Base-by-base conservation (phyloP, 2,113 vertebrate genomes). In the Limanda limanda region DNA sequence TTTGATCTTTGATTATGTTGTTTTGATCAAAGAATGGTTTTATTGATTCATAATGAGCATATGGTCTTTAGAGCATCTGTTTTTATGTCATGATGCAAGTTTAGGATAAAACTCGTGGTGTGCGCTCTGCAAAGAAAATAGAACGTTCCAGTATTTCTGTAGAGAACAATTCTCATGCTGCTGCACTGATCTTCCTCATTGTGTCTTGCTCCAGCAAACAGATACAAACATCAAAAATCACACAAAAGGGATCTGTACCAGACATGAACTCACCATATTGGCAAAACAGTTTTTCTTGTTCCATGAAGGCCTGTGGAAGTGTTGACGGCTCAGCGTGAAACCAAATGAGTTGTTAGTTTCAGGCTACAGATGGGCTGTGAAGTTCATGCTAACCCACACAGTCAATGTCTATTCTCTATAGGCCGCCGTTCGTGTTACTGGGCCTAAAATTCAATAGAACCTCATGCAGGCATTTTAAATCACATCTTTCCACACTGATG, bases 1-100 rank as follows among this genome's bases (percentile, higher is more conserved):
- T 80, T 82, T 86, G 72, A 89, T 78, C 74, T 74, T 35, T 59
- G 74, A 89, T 78, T 72, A 59, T 59, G 9, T 59, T 59, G 25
- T 60, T 60, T 18, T 27, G 24, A 58, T 17, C 52, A 71, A 18
- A 27, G 52, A 68, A 76, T 59, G 62, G 59, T 61, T 5, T 63
- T 63, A 82, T 82, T 69, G 54, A 76, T 87, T 68, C 47, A 56
- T 37, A 60, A 72, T 11, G 17, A 24, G 68, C 55, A 48, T 67
- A 68, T 40, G 47, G 42, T 67, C 24, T 72, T 10, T 21, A 11
- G 61, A 68, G 47, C 21, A 56, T 42, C 21, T 48, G 51, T 59
- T 69, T 47, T 55, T 57, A 40, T 59, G 37, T 61, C 45, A 58
- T 55, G n/a, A 42, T 47, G 55, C 20, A 23, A 68, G 24, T 9